Evolutionary conservation across 2,113 vertebrate species (phyloP), one percentile per base, ranked within the genome.

Genomic region (Phrynosoma blainvillii): DNA sequence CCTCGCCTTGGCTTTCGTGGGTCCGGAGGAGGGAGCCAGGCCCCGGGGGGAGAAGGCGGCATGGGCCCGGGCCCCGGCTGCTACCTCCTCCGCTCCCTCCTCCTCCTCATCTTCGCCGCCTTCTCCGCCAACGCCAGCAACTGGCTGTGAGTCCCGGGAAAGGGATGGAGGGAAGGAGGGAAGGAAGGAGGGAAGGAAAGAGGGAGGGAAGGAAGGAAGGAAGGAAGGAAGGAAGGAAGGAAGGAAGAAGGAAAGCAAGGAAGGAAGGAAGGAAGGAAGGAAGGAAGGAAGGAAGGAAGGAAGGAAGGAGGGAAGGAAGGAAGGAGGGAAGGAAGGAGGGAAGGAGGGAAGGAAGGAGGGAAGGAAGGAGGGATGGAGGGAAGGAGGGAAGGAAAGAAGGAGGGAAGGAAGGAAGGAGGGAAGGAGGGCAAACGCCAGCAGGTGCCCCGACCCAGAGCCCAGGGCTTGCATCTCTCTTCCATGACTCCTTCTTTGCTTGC

Each of bases 61-160:
- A 99, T 99, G 98, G 98, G 97, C 93, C 97, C 97, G 95, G 98
- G 36, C 47, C 47, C 47, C 47, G 47, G 47, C 47, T 47, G 97
- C 92, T 97, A 97, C 95, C 97, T 97, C 89, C 94, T 98, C 96
- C 98, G 98, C 91, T 98, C 98, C 92, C 96, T 98, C 96, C 98
- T 98, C 97, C 97, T 99, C 96, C 97, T 99, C 92, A 98, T 98
- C 97, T 97, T 99, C 87, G 98, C 98, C 90, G 98, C 98, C 92
- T 97, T 98, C 96, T 98, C 98, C 75, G 98, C 98, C 95, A 98
- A 98, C 95, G 98, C 98, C 89, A 99, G 98, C 97, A 99, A 99
- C 98, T 99, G 98, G 98, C 97, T 99, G 98, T 99, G 98, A 99
- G 98, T 99, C 92, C 92, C 88, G 93, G 86, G 86, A 89, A 87